phyloP scores from a whole-genome alignment of 2,113 vertebrate species.

The Mustela lutreola region DNA sequence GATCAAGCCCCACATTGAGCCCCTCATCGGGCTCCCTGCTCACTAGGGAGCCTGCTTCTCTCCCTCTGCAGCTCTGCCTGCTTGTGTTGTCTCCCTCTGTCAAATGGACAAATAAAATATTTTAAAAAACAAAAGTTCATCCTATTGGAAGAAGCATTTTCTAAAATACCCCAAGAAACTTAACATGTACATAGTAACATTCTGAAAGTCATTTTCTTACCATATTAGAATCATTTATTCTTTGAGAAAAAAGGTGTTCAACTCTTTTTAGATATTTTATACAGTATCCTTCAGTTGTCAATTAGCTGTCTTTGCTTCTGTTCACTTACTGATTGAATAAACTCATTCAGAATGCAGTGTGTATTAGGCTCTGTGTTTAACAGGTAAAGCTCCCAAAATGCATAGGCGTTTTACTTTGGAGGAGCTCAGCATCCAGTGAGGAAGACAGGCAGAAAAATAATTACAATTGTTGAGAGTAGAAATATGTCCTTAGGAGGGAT shows the following conservation, averaged over 20 bases:
- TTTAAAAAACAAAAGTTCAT: not conserved
- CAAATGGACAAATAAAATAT: not conserved
- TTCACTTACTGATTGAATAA: conserved; percentile 44
- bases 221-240: not conserved
- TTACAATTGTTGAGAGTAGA: not conserved
- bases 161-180: conserved; percentile 26
- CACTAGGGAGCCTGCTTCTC: not conserved
- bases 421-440: not conserved
- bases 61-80: not conserved
- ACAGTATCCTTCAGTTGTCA: not conserved
- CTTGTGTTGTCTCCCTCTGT: not conserved
- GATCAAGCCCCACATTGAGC: not conserved
- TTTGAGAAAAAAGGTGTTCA: not conserved
- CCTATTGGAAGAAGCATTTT: not conserved
- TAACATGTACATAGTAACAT: not conserved
- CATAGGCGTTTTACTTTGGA: not conserved
- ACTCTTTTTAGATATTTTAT: conserved; percentile 5
- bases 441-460: not conserved
- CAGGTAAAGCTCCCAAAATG: not conserved
- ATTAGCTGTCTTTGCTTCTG: conserved; percentile 11
- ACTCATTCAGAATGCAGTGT: not conserved
- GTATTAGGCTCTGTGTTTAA: not conserved
- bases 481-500: not conserved
- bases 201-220: conserved; percentile 51
- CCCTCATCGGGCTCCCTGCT: not conserved